Conservation (phyloP, 2,888 invertebrate genomes). For the Mayetiola destructor region DNA sequence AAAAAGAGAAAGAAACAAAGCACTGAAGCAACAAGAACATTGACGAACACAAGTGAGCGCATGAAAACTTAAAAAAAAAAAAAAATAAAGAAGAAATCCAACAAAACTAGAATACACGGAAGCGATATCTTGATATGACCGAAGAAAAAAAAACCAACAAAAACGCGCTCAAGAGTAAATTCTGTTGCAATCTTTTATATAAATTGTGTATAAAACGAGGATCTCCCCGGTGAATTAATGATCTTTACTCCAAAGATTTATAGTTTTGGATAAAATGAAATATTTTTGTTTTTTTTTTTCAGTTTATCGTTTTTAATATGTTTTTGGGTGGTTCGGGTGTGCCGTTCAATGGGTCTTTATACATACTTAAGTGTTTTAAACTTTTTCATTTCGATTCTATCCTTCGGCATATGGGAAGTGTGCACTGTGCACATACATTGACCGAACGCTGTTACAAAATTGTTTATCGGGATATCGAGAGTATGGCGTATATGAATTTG, state of each 20-base stretch:
- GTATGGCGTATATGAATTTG: too few species aligned
- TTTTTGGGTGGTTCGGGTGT: not conserved
- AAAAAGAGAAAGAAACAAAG: not conserved
- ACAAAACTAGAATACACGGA: too few species aligned
- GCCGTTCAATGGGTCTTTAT: not conserved
- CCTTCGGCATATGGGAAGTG: not conserved
- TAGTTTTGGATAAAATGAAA: conserved; percentile 11
- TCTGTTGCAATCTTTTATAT: not conserved
- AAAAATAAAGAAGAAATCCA: too few species aligned
- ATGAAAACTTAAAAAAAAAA: not conserved
- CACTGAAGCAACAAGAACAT: not conserved
- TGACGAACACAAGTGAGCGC: not conserved
- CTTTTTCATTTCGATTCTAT: not conserved
- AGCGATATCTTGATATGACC: too few species aligned
- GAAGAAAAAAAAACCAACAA: too few species aligned
- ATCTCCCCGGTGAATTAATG: conserved; percentile 12
- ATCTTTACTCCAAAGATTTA: conserved; percentile 9
- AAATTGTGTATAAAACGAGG: conserved; percentile 9
- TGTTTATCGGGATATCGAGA: not conserved
- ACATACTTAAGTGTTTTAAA: conserved; percentile 1
- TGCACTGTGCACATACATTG: not conserved
- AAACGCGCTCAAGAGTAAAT: not conserved
- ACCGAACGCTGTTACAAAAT: not conserved
- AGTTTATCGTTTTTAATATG: conserved; percentile 10
- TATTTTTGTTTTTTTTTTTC: not conserved